phyloP scores from a whole-genome alignment of 30 jellyfish, hydroid and myxozoan genomes.

The Aurelia sp. region DNA sequence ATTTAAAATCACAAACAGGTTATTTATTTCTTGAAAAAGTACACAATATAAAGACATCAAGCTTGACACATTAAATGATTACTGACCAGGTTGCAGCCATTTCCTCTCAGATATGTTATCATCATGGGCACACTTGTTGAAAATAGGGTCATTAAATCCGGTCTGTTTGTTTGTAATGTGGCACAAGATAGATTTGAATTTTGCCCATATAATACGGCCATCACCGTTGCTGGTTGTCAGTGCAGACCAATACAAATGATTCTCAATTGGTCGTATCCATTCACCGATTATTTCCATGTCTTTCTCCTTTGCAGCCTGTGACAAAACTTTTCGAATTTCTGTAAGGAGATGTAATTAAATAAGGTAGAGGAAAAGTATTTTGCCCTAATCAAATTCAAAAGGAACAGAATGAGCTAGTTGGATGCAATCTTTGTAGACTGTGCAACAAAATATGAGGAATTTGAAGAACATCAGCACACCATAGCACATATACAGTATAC shows the following conservation, averaged over 20 bases:
- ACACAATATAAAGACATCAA: background rate
- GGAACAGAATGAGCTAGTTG: background rate
- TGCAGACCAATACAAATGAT: conserved; percentile 62
- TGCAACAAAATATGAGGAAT: too few relatives aligned
- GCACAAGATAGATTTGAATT: conserved; percentile 38
- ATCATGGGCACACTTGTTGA: conserved; percentile 57
- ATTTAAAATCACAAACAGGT: background rate
- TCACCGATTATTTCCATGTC: conserved; percentile 27
- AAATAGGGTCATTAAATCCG: conserved; percentile 27
- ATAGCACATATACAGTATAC: too few relatives aligned
- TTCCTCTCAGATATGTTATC: conserved; percentile 32
- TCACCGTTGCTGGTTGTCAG: conserved; percentile 58
- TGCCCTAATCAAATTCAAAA: background rate
- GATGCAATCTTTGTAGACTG: too few relatives aligned
- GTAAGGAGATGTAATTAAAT: background rate
- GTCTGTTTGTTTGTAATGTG: conserved; percentile 42
- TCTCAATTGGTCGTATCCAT: conserved; percentile 57
- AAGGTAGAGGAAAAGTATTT: background rate
- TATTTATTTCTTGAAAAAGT: background rate
- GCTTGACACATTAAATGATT: conserved; percentile 5
- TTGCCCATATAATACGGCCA: conserved; percentile 58
- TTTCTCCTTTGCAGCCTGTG: conserved; percentile 47
- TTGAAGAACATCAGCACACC: conserved; percentile 18
- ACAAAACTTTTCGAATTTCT: conserved; percentile 50
- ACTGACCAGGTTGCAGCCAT: conserved; percentile 58